Evolutionary conservation across 2,888 invertebrate genomes (phyloP).

Genomic region (Petrolisthes cinctipes): DNA sequence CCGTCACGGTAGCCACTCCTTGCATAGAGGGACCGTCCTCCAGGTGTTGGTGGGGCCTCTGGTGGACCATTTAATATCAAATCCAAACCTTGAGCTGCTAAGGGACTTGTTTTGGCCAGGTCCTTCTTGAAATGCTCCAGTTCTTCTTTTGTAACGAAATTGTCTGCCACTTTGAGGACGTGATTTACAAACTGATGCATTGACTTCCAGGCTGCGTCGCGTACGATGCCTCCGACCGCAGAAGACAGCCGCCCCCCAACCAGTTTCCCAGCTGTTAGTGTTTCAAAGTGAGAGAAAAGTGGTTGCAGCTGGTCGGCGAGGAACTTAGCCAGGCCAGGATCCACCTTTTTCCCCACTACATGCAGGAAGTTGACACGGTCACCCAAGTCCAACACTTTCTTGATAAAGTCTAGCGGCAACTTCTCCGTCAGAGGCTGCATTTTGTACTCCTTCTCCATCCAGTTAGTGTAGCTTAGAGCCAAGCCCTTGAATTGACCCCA

Average conservation of each 20-base stretch:
- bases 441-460: constrained; percentile 48
- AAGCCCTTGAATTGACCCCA: constrained; percentile 58
- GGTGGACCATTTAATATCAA: constrained; percentile 41
- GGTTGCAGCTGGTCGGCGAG: constrained; percentile 44
- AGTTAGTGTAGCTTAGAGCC: constrained; percentile 42
- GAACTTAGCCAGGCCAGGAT: constrained; percentile 50
- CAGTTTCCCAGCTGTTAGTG: constrained; percentile 23
- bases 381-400: constrained; percentile 58
- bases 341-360: constrained; percentile 54
- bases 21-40: constrained; percentile 37
- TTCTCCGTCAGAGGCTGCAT: constrained; percentile 31
- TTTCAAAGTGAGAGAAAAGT: constrained; percentile 41
- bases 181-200: constrained; percentile 54
- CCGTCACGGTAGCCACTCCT: constrained; percentile 9
- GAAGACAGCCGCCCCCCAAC: constrained; percentile 32
- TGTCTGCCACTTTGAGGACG: constrained; percentile 46
- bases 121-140: constrained; percentile 34
- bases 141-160: constrained; percentile 40
- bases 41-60: neutral
- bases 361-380: constrained; percentile 59
- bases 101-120: constrained; percentile 48
- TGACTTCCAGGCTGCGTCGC: constrained; percentile 52
- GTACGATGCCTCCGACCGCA: constrained; percentile 31
- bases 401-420: constrained; percentile 48
- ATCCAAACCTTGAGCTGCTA: constrained; percentile 52